Evolutionary conservation across 1,140 invertebrate species (phyloP).

Genomic region (Nasonia giraulti): DNA sequence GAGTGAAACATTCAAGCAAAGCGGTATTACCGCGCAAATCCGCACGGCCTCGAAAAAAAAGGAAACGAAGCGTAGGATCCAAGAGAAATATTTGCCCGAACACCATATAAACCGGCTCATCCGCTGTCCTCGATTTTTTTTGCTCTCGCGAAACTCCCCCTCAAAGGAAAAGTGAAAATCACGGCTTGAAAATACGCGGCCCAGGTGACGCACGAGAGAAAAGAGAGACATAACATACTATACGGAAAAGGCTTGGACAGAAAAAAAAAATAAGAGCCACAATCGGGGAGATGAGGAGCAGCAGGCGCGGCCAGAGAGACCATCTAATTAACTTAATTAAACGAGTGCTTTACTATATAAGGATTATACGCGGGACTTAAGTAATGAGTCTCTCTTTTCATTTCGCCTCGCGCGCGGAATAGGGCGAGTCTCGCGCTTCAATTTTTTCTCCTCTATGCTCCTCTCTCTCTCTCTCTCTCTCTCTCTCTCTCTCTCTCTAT

Average conservation of each 20-base stretch:
- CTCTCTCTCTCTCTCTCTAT: too few relatives aligned
- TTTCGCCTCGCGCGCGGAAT: background rate
- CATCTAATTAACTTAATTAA: constrained; percentile 49
- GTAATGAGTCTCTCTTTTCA: constrained; percentile 42
- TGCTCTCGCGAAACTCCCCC: background rate
- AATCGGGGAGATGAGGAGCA: background rate
- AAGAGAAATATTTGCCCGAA: background rate
- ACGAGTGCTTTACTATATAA: constrained; percentile 31
- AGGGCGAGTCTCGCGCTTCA: background rate
- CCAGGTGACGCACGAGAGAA: background rate
- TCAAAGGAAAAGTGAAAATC: too few relatives aligned
- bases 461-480: too few relatives aligned
- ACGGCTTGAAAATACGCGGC: too few relatives aligned
- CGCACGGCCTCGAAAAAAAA: background rate
- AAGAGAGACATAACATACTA: too few relatives aligned
- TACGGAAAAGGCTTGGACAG: background rate
- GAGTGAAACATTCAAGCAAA: background rate
- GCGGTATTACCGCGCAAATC: background rate
- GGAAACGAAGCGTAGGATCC: background rate
- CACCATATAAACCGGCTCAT: background rate
- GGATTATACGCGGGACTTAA: constrained; percentile 38
- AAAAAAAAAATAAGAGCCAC: constrained; percentile 10
- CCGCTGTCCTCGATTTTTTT: background rate
- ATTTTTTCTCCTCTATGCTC: background rate
- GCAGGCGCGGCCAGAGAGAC: constrained; percentile 4